Conservation (phyloP, 1,140 invertebrate species). For the Triops longicaudatus region DNA sequence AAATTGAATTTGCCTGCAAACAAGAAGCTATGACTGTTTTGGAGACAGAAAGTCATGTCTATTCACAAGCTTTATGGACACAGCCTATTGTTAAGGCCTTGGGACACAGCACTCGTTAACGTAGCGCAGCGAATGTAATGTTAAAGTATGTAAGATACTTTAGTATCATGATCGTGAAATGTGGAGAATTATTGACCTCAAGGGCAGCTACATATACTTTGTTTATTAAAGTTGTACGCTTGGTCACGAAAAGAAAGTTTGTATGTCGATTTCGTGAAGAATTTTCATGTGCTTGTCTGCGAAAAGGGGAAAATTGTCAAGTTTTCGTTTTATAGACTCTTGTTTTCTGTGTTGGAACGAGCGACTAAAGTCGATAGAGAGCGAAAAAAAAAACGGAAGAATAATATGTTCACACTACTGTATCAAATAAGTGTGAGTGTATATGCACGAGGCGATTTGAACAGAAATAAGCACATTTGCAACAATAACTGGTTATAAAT, state of each 20-base stretch:
- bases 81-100: no score
- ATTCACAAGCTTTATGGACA: no score
- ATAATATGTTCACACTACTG: neutral
- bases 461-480: constrained; percentile 6
- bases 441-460: neutral
- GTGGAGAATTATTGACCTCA: no score
- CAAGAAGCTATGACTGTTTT: no score
- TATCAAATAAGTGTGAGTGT: neutral
- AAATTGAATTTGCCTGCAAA: no score
- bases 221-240: neutral
- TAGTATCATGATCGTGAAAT: no score
- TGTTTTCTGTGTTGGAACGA: neutral
- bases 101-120: no score
- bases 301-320: neutral
- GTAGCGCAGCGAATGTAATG: no score
- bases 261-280: neutral
- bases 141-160: no score
- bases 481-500: neutral
- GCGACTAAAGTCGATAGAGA: neutral
- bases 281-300: neutral
- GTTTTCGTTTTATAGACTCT: neutral
- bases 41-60: no score
- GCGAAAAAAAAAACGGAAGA: neutral
- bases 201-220: no score
- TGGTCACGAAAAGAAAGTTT: neutral